phyloP scores from a whole-genome alignment of 2,113 vertebrate genomes.

The Ptilorrhoa leucosticta region DNA sequence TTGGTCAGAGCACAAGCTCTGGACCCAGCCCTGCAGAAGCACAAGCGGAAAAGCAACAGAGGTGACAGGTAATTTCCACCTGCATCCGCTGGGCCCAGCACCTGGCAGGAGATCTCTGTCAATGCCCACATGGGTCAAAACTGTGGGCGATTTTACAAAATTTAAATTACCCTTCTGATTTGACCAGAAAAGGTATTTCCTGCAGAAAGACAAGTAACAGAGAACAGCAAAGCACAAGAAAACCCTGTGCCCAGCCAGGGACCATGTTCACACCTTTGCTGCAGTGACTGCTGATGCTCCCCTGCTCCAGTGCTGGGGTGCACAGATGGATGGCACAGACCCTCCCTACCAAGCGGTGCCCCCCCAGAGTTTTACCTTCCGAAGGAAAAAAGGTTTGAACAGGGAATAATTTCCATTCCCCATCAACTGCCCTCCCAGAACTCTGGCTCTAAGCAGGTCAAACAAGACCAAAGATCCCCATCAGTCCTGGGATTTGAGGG shows the following conservation, averaged over 20 bases:
- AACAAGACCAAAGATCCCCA: neutral
- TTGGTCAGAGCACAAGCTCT: neutral
- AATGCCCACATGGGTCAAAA: neutral
- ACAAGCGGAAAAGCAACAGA: neutral
- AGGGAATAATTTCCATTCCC: neutral
- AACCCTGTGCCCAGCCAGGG: accelerated
- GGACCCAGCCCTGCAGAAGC: neutral
- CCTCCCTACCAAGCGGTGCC: neutral
- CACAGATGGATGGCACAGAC: neutral
- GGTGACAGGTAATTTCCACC: neutral
- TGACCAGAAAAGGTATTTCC: neutral
- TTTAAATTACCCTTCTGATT: neutral
- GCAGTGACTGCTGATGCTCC: neutral
- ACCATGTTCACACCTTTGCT: accelerated
- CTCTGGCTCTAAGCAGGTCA: neutral
- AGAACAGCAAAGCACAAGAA: neutral
- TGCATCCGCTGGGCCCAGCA: accelerated
- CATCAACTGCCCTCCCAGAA: neutral
- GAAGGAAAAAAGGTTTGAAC: neutral
- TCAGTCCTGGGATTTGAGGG: neutral
- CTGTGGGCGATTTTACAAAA: neutral
- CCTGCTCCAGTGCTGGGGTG: neutral
- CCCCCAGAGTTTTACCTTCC: neutral
- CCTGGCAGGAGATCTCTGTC: neutral
- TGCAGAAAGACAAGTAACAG: neutral